phyloP scores from a whole-genome alignment of 2,888 invertebrate genomes.

The Lysandra coridon region DNA sequence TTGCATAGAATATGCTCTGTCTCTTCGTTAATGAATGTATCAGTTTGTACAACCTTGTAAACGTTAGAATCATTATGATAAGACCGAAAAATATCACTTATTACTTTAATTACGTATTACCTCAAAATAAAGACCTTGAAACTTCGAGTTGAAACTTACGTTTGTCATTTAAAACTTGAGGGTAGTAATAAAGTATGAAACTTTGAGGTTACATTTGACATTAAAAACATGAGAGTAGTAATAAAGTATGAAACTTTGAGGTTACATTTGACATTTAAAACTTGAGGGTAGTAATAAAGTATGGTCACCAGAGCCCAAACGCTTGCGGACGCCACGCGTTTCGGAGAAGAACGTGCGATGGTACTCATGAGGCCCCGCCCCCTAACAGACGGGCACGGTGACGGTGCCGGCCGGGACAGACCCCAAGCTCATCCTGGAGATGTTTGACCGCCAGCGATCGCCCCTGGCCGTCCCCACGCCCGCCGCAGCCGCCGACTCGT shows the following conservation, averaged over 20 bases:
- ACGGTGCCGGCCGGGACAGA: constrained; percentile 79
- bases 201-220: no score
- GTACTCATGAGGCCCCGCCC: constrained; percentile 66
- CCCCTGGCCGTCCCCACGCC: constrained; percentile 70
- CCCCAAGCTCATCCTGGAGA: constrained; percentile 78
- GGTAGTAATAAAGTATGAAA: neutral
- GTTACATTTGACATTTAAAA: neutral
- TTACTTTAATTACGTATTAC: no score
- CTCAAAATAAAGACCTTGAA: no score
- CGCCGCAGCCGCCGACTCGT: constrained; percentile 51
- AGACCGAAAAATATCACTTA: neutral
- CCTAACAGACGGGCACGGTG: constrained; percentile 74
- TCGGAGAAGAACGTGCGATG: constrained; percentile 72
- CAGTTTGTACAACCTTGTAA: neutral
- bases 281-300: constrained; percentile 20
- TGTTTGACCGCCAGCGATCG: constrained; percentile 76
- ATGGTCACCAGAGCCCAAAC: constrained; percentile 42
- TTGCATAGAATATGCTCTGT: no score
- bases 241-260: neutral
- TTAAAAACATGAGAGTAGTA: neutral
- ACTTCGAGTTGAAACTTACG: neutral
- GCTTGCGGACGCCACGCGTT: constrained; percentile 67
- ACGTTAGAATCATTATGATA: neutral
- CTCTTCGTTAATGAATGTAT: neutral
- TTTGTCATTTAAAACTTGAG: neutral